Percentiles rank a stretch among this genome's conserved stretches.
Conservation (phyloP, 2,113 vertebrate genomes). For the Myiagra hebetior region DNA sequence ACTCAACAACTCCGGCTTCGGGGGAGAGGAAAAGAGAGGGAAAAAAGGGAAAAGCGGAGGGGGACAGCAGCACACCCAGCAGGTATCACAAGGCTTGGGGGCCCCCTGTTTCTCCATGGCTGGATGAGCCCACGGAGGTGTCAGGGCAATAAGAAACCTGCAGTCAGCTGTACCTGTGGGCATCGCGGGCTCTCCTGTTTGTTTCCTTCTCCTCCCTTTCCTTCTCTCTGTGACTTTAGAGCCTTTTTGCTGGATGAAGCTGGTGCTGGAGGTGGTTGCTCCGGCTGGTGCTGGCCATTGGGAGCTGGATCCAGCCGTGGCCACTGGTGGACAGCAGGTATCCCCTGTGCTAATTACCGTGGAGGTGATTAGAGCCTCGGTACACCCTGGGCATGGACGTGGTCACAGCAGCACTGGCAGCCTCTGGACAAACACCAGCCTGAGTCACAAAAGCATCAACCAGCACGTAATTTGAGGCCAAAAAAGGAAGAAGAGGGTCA, state of each 20-base stretch:
- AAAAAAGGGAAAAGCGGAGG: neutral
- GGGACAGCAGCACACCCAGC: neutral
- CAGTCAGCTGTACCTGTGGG: fast-evolving
- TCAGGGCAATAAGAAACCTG: neutral
- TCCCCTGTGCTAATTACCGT: neutral
- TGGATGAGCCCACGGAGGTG: neutral
- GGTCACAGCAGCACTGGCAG: neutral
- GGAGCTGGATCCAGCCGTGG: fast-evolving
- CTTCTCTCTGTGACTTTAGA: neutral
- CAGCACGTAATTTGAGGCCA: neutral
- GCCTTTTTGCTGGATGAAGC: neutral
- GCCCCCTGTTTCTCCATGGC: neutral
- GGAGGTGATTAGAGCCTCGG: neutral
- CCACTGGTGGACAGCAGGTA: neutral
- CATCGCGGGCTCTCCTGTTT: neutral
- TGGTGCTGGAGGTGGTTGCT: neutral
- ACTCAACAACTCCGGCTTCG: neutral
- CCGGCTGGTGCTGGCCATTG: fast-evolving
- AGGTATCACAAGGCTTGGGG: neutral
- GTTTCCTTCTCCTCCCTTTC: neutral
- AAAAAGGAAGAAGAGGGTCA: neutral
- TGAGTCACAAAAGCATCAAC: neutral
- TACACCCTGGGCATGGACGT: fast-evolving
- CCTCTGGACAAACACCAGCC: neutral
- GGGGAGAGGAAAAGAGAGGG: neutral